Evolutionary conservation across 2,888 invertebrate genomes (phyloP).

Genomic region (Kuschelorhynchus macadamiae): DNA sequence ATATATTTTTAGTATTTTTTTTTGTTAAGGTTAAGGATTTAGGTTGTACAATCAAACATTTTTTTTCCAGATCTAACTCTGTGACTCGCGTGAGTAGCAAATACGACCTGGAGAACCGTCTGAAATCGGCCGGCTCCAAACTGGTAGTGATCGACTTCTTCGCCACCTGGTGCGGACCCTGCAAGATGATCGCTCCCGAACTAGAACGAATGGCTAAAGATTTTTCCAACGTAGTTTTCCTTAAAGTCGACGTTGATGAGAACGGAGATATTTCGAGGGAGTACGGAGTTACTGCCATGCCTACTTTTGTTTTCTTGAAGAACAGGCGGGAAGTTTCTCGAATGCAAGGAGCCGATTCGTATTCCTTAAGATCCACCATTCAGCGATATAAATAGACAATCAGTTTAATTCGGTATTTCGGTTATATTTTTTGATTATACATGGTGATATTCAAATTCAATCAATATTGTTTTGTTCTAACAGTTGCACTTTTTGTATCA

Average conservation of each 20-base stretch:
- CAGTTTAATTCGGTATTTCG: too few species aligned
- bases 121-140: constrained; percentile 81
- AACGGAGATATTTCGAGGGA: constrained; percentile 83
- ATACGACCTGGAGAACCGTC: constrained; percentile 79
- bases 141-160: constrained; percentile 90
- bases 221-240: constrained; percentile 68
- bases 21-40: too few species aligned
- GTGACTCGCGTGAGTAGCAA: constrained; percentile 59
- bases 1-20: too few species aligned
- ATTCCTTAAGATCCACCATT: constrained; percentile 75
- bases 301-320: constrained; percentile 89
- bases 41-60: too few species aligned
- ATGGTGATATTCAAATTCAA: too few species aligned
- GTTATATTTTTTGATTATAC: too few species aligned
- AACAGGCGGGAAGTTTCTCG: constrained; percentile 75
- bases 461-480: too few species aligned
- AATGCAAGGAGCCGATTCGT: constrained; percentile 84
- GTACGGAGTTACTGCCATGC: constrained; percentile 87
- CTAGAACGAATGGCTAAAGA: constrained; percentile 77
- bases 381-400: constrained; percentile 69
- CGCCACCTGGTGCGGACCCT: constrained; percentile 93
- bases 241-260: constrained; percentile 85
- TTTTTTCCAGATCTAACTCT: constrained; percentile 40
- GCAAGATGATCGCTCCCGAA: constrained; percentile 87
- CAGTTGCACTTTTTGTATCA: too few species aligned